phyloP scores from a whole-genome alignment of 2,888 invertebrate species.

The Torymus aiolomorphi region DNA sequence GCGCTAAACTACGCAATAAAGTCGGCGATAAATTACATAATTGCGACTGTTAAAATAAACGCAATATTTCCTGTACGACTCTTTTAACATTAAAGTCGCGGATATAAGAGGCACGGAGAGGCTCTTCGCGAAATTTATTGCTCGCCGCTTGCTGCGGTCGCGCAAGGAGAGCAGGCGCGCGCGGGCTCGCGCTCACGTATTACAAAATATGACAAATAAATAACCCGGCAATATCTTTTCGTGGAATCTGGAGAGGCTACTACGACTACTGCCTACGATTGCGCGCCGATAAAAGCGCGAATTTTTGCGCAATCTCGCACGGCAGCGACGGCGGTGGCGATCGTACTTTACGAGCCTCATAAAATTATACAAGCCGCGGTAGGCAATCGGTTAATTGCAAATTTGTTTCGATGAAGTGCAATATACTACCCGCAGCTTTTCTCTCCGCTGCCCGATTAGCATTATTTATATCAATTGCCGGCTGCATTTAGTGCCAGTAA shows the following conservation, averaged over 20 bases:
- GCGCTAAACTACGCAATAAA: slow-evolving; percentile 55
- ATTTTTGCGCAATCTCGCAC: slow-evolving; percentile 16
- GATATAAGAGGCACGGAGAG: slow-evolving; percentile 42
- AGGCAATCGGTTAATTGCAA: slow-evolving; percentile 46
- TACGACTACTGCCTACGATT: not conserved
- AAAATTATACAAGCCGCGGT: slow-evolving; percentile 29
- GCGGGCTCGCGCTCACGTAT: slow-evolving; percentile 22
- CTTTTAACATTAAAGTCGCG: slow-evolving; percentile 56
- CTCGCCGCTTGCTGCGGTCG: not conserved
- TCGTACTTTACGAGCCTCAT: slow-evolving; percentile 41
- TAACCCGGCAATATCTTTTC: slow-evolving; percentile 52
- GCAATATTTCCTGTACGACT: slow-evolving; percentile 55
- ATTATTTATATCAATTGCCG: slow-evolving; percentile 10
- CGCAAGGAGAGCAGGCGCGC: slow-evolving; percentile 24
- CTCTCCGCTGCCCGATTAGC: not conserved
- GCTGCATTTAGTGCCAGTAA: not conserved
- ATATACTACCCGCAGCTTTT: not conserved
- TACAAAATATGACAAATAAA: slow-evolving; percentile 58
- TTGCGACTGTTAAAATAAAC: slow-evolving; percentile 57
- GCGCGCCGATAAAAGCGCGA: slow-evolving; percentile 13
- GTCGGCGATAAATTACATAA: slow-evolving; percentile 57
- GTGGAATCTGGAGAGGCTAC: slow-evolving; percentile 49
- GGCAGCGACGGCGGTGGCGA: not conserved
- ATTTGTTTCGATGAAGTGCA: slow-evolving; percentile 36
- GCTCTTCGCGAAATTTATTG: slow-evolving; percentile 54